Evolutionary conservation across 2,797 vertebrate genomes (phyloP), one percentile per base, ranked within the genome.

Genomic region (Chromobotia macracanthus): DNA sequence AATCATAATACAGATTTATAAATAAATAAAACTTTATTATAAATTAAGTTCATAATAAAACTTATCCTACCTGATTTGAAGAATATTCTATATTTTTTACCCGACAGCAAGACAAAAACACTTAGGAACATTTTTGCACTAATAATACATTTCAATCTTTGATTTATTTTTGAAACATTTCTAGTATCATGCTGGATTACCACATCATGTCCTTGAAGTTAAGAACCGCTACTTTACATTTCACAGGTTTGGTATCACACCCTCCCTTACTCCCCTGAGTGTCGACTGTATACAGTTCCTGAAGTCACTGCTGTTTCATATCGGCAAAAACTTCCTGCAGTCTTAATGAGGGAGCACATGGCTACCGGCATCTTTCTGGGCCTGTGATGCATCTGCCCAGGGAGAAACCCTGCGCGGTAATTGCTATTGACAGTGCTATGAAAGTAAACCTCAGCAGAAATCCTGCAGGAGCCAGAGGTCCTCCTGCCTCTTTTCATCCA

Each of bases 401-500:
- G 68, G 88, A 90, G 90, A 91, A 92, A 83, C 85, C 66, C 86
- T 61, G 82, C 81, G 81, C 86, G 80, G 89, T 92, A 91, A 93
- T 92, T 89, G 89, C 89, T 93, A 92, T 92, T 91, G 92, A 92
- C 89, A 90, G 72, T 88, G 79, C 80, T 87, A 87, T 90, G 89
- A 89, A 87, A 86, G 85, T 86, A 87, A 90, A 84, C 84, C 77
- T 83, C 84, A 81, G 81, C 89, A 81, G 73, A 64, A 77, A 84
- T 88, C 86, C 84, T 83, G 60, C 74, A 80, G 84, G 85, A 86
- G 53, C 84, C 60, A 55, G 28, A 41, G 25, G 75, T 60, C 77
- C 73, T 81, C 69, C 25, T 12, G 68, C 44, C 51, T 74, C 44
- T 83, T 79, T 75, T 46, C 77, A 82, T 83, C 67, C 63, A 81